Evolutionary conservation across 37 sponge, comb jelly and placozoan species (phyloP), one percentile per base, ranked within the genome.

Genomic region (Bolinopsis microptera): DNA sequence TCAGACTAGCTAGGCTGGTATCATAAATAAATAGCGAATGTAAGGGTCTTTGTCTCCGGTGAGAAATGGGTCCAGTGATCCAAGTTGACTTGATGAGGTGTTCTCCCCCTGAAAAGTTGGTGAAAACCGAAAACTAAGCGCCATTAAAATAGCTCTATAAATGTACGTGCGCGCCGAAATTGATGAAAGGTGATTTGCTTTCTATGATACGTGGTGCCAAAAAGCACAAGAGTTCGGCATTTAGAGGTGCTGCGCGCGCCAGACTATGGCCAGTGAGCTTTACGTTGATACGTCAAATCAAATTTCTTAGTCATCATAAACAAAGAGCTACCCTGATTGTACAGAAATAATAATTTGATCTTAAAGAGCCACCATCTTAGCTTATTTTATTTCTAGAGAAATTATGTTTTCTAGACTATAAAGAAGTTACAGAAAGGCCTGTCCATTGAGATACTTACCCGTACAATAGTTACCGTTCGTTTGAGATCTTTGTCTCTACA

Each of bases 161-260:
- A 48, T 13, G 61, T 48, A 48, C 61, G 61, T 48, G 48, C 90
- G 90, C 90, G 90, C 90, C 30, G 2, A 86, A 86, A 40, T 36
- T 86, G 90, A 39, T 86, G 61, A 86, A 23, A 39, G 25, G 21
- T 38, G 37, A 2, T 86, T 35, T 86, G 90, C 90, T 86, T 86
- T 86, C 25, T 27, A 86, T 9, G 5, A 34, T 22, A 77, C 27
- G 21, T 21, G 0, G 80, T 22, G 80, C 80, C 35, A 33, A 77
- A 77, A 77, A 77, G 80, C 36, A 18, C 80, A 32, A 2, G 1
- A 35, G 28, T 77, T 77, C 80, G 33, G 37, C 80, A 77, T 77
- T 18, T 9, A 21, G 33, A 77, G 28, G 9, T 18, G 27, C 27
- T 0, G 36, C 80, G 80, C 80, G 80, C 80, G 74, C 74, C 28